Percentiles rank a stretch among this genome's conserved stretches.
Evolutionary conservation across 2,797 vertebrate genomes (phyloP).

Genomic region (Heteromormyrus szaboi): DNA sequence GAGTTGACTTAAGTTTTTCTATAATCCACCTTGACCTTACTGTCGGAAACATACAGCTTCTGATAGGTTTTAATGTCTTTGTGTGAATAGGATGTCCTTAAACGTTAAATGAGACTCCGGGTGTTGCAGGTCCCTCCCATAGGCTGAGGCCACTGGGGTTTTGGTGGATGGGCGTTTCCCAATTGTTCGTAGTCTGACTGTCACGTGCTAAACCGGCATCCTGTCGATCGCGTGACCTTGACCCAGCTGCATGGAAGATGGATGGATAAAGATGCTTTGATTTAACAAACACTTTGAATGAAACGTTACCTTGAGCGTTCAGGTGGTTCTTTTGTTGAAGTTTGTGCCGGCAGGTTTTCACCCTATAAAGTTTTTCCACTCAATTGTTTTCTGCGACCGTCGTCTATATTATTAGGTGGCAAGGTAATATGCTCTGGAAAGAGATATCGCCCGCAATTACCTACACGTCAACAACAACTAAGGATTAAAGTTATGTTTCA

Average conservation of each 20-base stretch:
- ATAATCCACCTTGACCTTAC: neutral
- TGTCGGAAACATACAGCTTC: neutral
- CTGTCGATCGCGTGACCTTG: neutral
- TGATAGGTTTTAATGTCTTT: neutral
- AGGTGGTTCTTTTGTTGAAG: neutral
- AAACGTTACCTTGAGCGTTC: neutral
- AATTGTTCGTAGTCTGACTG: neutral
- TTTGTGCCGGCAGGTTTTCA: neutral
- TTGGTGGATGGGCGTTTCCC: neutral
- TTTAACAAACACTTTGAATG: neutral
- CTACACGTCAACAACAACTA: neutral
- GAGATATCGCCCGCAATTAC: neutral
- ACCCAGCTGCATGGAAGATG: neutral
- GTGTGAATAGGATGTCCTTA: neutral
- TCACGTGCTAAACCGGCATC: neutral
- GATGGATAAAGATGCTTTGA: neutral
- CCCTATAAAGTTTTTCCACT: neutral
- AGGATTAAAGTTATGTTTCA: neutral
- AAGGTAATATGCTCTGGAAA: neutral
- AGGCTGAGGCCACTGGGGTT: neutral
- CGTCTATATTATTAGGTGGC: neutral
- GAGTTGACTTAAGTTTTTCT: neutral
- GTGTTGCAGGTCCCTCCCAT: neutral
- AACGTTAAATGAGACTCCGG: neutral
- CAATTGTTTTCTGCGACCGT: neutral